phyloP scores from a whole-genome alignment of 2,113 vertebrate species.

The Lates calcarifer region DNA sequence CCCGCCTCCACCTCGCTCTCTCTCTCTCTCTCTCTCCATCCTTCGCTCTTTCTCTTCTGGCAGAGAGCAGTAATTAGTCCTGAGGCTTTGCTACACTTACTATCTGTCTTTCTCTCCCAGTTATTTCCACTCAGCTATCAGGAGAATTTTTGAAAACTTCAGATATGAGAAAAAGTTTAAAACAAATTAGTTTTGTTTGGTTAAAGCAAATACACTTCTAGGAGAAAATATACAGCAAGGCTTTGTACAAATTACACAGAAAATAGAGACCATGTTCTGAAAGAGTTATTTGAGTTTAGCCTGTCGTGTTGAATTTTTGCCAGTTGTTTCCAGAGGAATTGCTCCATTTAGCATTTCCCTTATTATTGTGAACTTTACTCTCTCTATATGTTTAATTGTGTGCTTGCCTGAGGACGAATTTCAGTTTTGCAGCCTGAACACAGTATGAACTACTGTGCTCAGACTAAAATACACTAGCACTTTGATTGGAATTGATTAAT shows the following conservation, averaged over 20 bases:
- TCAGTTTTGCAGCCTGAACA: background rate
- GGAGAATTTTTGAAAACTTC: constrained; percentile 14
- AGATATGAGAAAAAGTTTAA: constrained; percentile 13
- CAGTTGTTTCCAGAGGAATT: background rate
- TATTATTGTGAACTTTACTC: background rate
- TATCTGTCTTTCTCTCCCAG: constrained; percentile 8
- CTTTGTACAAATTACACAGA: background rate
- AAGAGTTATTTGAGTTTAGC: too few species aligned
- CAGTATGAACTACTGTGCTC: constrained; percentile 7
- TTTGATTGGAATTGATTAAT: constrained; percentile 21
- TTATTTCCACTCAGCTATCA: background rate
- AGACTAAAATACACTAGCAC: constrained; percentile 7
- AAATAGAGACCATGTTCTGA: background rate
- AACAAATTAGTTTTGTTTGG: background rate
- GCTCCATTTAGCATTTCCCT: background rate
- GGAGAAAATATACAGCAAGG: background rate
- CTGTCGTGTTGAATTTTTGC: background rate
- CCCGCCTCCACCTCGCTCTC: constrained; percentile 65
- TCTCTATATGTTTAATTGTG: too few species aligned
- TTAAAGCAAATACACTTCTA: background rate
- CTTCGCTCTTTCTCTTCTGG: constrained; percentile 58
- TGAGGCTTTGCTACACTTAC: constrained; percentile 31
- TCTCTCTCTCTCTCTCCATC: constrained; percentile 80
- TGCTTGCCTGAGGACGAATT: background rate
- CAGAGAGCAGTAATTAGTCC: constrained; percentile 69